Evolutionary conservation across 2,888 invertebrate genomes (phyloP).

Genomic region (Marronus borbonicus): DNA sequence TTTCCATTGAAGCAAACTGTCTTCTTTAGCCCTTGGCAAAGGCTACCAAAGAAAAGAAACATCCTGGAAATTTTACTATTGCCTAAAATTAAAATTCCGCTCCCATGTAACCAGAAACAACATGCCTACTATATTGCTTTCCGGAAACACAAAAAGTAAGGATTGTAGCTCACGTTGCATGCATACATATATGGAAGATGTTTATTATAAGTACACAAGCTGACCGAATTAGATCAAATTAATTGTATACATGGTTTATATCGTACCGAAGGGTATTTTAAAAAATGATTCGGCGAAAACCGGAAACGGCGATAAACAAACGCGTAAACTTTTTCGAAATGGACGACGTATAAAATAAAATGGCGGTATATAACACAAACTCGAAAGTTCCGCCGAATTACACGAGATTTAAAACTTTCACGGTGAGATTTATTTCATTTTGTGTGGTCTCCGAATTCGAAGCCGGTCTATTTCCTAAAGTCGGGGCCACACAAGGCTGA

Average conservation of each 20-base stretch:
- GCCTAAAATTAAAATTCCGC: no score
- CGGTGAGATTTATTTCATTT: slow-evolving; percentile 34
- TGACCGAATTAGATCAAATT: background rate
- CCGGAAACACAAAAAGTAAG: no score
- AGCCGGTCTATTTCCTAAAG: slow-evolving; percentile 37
- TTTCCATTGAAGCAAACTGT: no score
- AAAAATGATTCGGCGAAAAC: slow-evolving; percentile 9
- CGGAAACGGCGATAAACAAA: slow-evolving; percentile 27
- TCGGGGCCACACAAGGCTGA: slow-evolving; percentile 27
- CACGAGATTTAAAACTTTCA: slow-evolving; percentile 37
- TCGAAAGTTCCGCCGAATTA: slow-evolving; percentile 36
- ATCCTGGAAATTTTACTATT: no score
- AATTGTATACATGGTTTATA: background rate
- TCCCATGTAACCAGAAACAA: no score
- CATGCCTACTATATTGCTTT: no score
- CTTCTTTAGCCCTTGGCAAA: no score
- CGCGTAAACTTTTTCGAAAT: slow-evolving; percentile 31
- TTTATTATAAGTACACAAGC: background rate
- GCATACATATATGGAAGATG: background rate
- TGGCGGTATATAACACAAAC: slow-evolving; percentile 16
- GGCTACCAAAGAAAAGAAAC: no score
- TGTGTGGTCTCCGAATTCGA: slow-evolving; percentile 26
- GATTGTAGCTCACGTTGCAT: no score
- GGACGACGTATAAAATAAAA: slow-evolving; percentile 31
- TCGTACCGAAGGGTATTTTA: background rate